Base-by-base conservation (phyloP, 2,113 vertebrate species). In the Microtus richardsoni region DNA sequence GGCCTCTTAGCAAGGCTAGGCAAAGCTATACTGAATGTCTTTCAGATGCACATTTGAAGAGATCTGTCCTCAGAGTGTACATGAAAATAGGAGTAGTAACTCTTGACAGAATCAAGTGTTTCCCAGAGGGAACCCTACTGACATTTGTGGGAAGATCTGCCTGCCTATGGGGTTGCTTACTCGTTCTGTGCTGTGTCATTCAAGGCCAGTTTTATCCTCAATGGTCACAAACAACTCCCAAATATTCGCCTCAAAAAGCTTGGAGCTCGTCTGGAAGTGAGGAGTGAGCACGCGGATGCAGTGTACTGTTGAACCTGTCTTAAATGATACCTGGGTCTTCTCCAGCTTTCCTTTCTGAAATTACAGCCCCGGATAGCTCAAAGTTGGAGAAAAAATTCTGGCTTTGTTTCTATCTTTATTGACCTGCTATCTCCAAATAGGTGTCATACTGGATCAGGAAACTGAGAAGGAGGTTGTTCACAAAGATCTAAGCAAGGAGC, bases 241-340 rank as follows among this genome's bases (percentile, higher is more conserved):
- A 58, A 85, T 9, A 78, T 68, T 95, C 66, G 92, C 24, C 78
- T 94, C 22, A 92, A 82, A 90, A 93, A 41, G 87, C 47, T 74
- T 80, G 74, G 30, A 21, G 30, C 39, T 13, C 94, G 79, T 47
- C 47, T 64, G 21, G 19, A 86, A 22, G 64, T 60, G 62, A 91
- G 73, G 62, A 89, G n/a, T 14, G 62, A 21, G 86, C 41, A 75
- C 74, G 26, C 21, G 44, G 89, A 71, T 26, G 47, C 49, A 30
- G 80, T 4, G 41, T 21, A 83, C 54, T 52, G 60, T 77, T 70
- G 93, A 62, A 78, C 6, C 30, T 71, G 89, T 62, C 75, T 95
- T 62, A 95, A 75, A 89, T 79, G n/a, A 89, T 44, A 28, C 49
- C 28, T 91, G 7, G 52, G 33, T 77, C 54, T 91, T 91, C 19